Evolutionary conservation across 64 coral and sea anemone genomes (phyloP), one percentile per base, ranked within the genome.

Genomic region (Montipora foliosa): DNA sequence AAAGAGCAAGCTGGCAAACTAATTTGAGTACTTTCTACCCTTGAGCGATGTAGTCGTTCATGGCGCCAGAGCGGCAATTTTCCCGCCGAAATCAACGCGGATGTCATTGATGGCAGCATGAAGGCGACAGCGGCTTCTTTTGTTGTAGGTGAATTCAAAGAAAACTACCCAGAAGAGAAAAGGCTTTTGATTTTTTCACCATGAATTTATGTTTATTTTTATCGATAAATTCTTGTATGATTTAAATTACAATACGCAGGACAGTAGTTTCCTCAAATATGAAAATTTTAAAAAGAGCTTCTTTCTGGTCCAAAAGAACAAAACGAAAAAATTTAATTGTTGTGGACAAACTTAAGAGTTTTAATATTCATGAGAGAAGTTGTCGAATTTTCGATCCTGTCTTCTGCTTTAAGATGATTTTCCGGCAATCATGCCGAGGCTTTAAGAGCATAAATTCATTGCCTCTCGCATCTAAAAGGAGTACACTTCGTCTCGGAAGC

Each of bases 41-140:
- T 15, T 62, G 19, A 69, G 64, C 82, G 45, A 13, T 50, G 82
- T 86, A 45, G 71, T 29, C 37, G 44, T 86, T 71, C 70, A 68
- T 71, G 82, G 82, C 82, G 82, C 66, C 82, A 86, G 49, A 72
- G 44, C 67, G 82, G 67, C 82, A 85, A 68, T 69, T 70, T 85
- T 85, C 82, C 82, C 82, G 62, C 82, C 66, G 67, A 86, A 86
- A 71, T 71, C 82, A 50, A 86, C 17, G 64, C 66, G 15, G 3
- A 9, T 86, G 82, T 86, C 82, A 86, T 6, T 71, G 68, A 66
- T 47, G 82, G 82, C 82, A 86, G 82, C 62, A 86, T 5, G 17
- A 2, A 71, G 82, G 82, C 82, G 82, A 72, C 82, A 69, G 60
- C 82, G 82, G 82, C 62, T n/a, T 47, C 47, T 17, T 86, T 86